These are phyloP conservation scores for Teleogryllus oceanicus DNA, from an alignment of 2,888 invertebrate species.

Conservation along the genomic window DNA sequence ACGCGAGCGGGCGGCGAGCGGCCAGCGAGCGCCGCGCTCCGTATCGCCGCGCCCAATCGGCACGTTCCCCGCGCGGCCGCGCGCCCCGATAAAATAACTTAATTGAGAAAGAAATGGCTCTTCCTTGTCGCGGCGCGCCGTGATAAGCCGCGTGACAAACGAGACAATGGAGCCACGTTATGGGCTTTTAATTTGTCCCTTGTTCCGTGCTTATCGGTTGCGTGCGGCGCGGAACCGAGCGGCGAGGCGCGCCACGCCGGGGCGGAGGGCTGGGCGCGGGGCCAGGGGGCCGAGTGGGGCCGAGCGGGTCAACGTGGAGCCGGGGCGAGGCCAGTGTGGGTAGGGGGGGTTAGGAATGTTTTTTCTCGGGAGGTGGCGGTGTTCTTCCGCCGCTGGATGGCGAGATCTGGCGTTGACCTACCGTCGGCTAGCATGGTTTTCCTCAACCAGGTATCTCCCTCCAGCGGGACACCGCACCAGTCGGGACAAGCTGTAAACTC, in stretches of 20 bases:
- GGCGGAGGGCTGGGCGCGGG: not conserved
- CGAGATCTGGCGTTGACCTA: no score
- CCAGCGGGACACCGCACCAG: no score
- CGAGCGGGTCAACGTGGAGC: no score
- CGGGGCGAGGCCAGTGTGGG: no score
- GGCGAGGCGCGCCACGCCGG: not conserved
- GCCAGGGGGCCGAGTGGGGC: not conserved
- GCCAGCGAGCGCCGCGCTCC: not conserved
- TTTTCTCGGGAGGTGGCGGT: no score
- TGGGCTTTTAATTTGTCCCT: conserved; percentile 36
- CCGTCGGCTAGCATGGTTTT: no score
- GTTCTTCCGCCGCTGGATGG: no score
- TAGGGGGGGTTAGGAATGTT: no score
- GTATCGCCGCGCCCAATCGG: conserved; percentile 26
- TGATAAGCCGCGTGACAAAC: conserved; percentile 34
- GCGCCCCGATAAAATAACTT: conserved; percentile 35
- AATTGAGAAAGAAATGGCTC: conserved; percentile 35
- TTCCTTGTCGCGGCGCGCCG: conserved; percentile 29
- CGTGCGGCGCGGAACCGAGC: not conserved
- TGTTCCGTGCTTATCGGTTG: conserved; percentile 26
- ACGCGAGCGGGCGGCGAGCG: not conserved
- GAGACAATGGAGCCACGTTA: conserved; percentile 34
- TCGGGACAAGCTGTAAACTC: no score
- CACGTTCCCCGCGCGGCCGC: conserved; percentile 23
- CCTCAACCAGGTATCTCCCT: no score